These are phyloP conservation scores for Diploscapter pachys DNA, from an alignment of 1,140 invertebrate species.

Conservation along the genomic window DNA sequence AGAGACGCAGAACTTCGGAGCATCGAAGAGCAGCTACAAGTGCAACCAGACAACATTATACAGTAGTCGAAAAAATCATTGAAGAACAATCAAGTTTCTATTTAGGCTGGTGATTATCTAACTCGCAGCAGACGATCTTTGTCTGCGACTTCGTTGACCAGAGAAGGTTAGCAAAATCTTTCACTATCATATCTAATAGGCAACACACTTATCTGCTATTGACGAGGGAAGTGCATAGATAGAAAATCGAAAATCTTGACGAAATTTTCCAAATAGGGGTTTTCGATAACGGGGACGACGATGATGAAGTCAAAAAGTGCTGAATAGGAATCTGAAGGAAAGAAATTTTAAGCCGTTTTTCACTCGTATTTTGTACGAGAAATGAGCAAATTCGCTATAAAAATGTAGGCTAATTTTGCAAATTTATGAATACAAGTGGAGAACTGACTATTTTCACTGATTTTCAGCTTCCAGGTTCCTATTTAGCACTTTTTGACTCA, in stretches of 20 bases:
- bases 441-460: no score
- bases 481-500: no score
- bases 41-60: slow-evolving; percentile 56
- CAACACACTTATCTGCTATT: no score
- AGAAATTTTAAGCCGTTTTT: no score
- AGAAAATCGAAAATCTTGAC: background rate
- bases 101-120: slow-evolving; percentile 54
- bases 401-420: no score
- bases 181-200: slow-evolving; percentile 3
- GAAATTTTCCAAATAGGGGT: no score
- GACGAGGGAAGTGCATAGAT: background rate
- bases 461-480: no score
- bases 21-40: slow-evolving; percentile 49
- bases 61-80: slow-evolving; percentile 28
- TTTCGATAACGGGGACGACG: no score
- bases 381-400: no score
- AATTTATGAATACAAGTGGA: no score
- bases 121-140: slow-evolving; percentile 51
- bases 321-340: background rate
- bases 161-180: slow-evolving; percentile 41
- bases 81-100: background rate
- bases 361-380: no score
- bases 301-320: no score
- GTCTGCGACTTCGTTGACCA: slow-evolving; percentile 53
- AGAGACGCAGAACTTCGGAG: slow-evolving; percentile 53